A percentile compares a stretch with the other conserved stretches of the same genome.
phyloP scores from a whole-genome alignment of 2,888 invertebrate species.

The Lypha dubia region DNA sequence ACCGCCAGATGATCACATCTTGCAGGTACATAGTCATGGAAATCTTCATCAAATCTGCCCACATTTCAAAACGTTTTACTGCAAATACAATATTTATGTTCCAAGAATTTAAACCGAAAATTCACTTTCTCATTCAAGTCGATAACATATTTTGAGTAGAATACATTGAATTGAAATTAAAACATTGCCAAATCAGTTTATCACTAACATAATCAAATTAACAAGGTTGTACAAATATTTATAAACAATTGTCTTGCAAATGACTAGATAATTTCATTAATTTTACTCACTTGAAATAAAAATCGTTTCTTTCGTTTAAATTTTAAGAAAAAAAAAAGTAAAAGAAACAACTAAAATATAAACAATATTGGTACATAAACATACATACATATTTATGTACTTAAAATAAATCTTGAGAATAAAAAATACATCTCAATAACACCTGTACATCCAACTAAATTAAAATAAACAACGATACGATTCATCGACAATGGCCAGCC shows the following conservation, averaged over 20 bases:
- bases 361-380: slow-evolving; percentile 1
- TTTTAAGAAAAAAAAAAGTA: slow-evolving; percentile 21
- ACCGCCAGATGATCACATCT: too few species aligned
- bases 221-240: slow-evolving; percentile 35
- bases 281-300: slow-evolving; percentile 25
- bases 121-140: background rate
- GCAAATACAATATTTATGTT: too few species aligned
- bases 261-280: slow-evolving; percentile 46
- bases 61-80: background rate
- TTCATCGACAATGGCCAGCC: slow-evolving; percentile 24
- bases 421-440: slow-evolving; percentile 61
- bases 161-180: background rate
- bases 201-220: slow-evolving; percentile 2
- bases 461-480: slow-evolving; percentile 45
- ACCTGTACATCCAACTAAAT: slow-evolving; percentile 50
- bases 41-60: background rate
- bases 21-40: too few species aligned
- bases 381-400: background rate
- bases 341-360: slow-evolving; percentile 17
- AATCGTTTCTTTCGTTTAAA: background rate
- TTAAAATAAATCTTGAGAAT: background rate
- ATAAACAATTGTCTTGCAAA: slow-evolving; percentile 34
- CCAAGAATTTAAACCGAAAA: background rate
- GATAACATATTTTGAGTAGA: background rate
- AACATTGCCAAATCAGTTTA: slow-evolving; percentile 1